A percentile compares a stretch with the other conserved stretches of the same genome.
Evolutionary conservation across 2,113 vertebrate genomes (phyloP).

Genomic region (Speoplatyrhinus poulsoni): DNA sequence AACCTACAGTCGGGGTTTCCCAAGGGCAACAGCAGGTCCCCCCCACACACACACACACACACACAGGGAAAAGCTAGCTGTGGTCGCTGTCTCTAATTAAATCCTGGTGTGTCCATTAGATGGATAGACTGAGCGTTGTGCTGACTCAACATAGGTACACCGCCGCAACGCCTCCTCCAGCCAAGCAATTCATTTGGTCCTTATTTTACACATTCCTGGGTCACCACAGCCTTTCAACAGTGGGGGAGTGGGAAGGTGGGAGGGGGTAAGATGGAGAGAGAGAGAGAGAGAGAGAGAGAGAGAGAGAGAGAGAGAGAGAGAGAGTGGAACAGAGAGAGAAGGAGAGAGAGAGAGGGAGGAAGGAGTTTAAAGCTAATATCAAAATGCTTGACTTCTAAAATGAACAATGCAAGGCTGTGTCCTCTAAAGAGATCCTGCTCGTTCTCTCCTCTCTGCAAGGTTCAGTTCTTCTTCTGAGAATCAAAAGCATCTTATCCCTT

Average conservation of each 20-base stretch:
- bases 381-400: slow-evolving; percentile 62
- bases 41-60: too few species aligned
- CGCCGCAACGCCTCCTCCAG: slow-evolving; percentile 80
- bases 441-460: neutral
- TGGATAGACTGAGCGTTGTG: slow-evolving; percentile 89
- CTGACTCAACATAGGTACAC: slow-evolving; percentile 97
- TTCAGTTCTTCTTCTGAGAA: neutral
- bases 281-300: too few species aligned
- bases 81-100: slow-evolving; percentile 84
- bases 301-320: too few species aligned
- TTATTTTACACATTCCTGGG: slow-evolving; percentile 72
- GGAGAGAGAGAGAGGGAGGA: neutral
- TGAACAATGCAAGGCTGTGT: slow-evolving; percentile 52
- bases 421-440: slow-evolving; percentile 55
- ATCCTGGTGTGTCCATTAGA: slow-evolving; percentile 98
- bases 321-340: neutral
- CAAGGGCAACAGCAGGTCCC: too few species aligned
- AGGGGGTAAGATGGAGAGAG: neutral
- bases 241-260: slow-evolving; percentile 35
- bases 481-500: too few species aligned
- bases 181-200: slow-evolving; percentile 76
- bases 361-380: slow-evolving; percentile 58
- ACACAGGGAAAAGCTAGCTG: too few species aligned
- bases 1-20: too few species aligned
- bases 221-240: slow-evolving; percentile 76